Evolutionary conservation across 2,888 invertebrate species (phyloP).

Genomic region (Clivina fossor): DNA sequence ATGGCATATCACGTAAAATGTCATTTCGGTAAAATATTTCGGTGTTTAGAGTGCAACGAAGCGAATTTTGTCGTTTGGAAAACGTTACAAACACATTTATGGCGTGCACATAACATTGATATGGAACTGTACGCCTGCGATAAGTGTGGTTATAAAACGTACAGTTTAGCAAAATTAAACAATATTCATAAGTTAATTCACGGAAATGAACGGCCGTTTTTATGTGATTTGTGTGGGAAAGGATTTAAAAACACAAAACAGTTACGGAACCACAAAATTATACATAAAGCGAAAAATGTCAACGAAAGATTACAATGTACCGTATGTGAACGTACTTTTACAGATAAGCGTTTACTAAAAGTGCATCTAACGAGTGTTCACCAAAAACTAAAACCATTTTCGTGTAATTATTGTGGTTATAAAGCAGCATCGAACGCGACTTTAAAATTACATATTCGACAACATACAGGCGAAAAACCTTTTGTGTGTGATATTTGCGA

Average conservation of each 20-base stretch:
- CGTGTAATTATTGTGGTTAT: conserved; percentile 69
- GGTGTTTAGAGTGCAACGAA: conserved; percentile 72
- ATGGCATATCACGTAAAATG: conserved; percentile 67
- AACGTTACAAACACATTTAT: conserved; percentile 74
- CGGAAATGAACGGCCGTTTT: conserved; percentile 62
- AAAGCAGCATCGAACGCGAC: conserved; percentile 66
- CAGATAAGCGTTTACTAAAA: conserved; percentile 57
- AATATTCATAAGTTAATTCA: conserved; percentile 78
- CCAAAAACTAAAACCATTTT: conserved; percentile 65
- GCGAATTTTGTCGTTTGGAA: conserved; percentile 62
- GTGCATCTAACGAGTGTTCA: conserved; percentile 66
- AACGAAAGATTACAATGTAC: conserved; percentile 55
- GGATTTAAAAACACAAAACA: conserved; percentile 80
- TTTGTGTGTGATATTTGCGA: conserved; percentile 74
- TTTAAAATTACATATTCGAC: conserved; percentile 67
- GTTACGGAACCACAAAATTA: conserved; percentile 72
- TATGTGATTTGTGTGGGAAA: conserved; percentile 70
- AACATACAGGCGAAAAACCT: conserved; percentile 77
- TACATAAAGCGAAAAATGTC: conserved; percentile 56
- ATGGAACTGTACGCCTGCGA: conserved; percentile 78
- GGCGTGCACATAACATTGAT: conserved; percentile 75
- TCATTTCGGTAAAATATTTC: conserved; percentile 55
- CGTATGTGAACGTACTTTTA: conserved; percentile 62
- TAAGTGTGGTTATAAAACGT: conserved; percentile 73
- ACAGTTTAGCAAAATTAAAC: conserved; percentile 67